These are phyloP conservation scores for Lasioglossum morio DNA, from an alignment of 2,888 invertebrate genomes.

Conservation along the genomic window DNA sequence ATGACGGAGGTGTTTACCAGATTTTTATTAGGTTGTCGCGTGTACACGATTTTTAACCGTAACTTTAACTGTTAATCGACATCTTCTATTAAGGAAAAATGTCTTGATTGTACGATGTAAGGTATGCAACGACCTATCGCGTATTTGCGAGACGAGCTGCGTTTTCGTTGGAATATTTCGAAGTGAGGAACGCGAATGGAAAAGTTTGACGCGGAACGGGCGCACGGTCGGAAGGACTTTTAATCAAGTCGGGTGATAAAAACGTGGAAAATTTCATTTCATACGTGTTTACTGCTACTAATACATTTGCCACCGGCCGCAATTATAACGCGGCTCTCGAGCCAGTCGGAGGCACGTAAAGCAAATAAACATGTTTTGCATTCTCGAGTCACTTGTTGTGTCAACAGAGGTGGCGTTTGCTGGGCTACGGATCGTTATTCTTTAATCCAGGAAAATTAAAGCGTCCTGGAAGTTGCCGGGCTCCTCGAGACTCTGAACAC, in stretches of 20 bases:
- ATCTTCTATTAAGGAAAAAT: neutral
- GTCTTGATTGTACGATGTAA: no score
- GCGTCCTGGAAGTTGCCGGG: neutral
- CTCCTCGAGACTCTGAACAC: neutral
- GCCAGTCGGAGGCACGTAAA: neutral
- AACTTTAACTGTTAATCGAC: neutral
- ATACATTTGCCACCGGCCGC: neutral
- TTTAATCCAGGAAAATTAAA: neutral
- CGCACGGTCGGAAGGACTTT: neutral
- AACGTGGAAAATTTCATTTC: neutral
- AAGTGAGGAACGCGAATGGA: neutral
- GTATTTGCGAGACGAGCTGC: neutral
- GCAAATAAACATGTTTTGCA: constrained; percentile 2
- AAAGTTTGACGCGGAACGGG: neutral
- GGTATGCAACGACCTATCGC: neutral
- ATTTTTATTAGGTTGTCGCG: neutral
- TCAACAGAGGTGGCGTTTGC: neutral
- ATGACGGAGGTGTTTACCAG: neutral
- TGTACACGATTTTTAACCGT: neutral
- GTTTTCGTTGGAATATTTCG: neutral
- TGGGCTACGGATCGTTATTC: neutral
- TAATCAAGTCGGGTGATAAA: constrained; percentile 4
- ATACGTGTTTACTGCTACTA: neutral
- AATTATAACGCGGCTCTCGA: neutral
- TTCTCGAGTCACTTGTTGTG: constrained; percentile 13